These are phyloP conservation scores for Rhinolophus ferrumequinum DNA, from an alignment of 2,113 vertebrate genomes.

Conservation along the genomic window DNA sequence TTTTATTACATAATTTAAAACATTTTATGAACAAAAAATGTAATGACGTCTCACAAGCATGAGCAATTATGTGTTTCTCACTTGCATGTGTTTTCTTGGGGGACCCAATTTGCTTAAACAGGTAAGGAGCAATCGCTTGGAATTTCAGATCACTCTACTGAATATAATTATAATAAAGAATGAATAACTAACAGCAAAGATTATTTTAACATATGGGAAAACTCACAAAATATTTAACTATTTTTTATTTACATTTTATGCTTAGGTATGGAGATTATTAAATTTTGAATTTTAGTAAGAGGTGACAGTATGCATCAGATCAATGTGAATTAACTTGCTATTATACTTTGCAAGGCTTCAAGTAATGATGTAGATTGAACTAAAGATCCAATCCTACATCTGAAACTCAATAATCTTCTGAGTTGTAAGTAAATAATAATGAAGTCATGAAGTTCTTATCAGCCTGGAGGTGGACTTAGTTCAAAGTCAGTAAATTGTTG, in stretches of 20 bases:
- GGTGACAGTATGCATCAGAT: background rate
- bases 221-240: background rate
- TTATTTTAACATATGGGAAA: background rate
- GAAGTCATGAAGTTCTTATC: background rate
- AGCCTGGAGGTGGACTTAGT: background rate
- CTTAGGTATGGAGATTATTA: background rate
- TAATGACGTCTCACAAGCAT: background rate
- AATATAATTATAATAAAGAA: background rate
- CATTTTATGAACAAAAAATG: background rate
- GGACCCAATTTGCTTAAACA: slow-evolving; percentile 23
- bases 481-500: background rate
- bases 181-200: background rate
- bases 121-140: background rate
- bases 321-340: background rate
- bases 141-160: background rate
- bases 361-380: background rate
- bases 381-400: background rate
- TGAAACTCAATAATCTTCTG: background rate
- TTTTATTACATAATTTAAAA: background rate
- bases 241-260: background rate
- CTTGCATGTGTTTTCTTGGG: background rate
- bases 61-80: background rate
- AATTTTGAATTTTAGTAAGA: background rate
- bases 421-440: background rate
- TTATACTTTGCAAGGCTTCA: background rate